Conservation (phyloP, 2,888 invertebrate genomes). For the Taenaris catops region DNA sequence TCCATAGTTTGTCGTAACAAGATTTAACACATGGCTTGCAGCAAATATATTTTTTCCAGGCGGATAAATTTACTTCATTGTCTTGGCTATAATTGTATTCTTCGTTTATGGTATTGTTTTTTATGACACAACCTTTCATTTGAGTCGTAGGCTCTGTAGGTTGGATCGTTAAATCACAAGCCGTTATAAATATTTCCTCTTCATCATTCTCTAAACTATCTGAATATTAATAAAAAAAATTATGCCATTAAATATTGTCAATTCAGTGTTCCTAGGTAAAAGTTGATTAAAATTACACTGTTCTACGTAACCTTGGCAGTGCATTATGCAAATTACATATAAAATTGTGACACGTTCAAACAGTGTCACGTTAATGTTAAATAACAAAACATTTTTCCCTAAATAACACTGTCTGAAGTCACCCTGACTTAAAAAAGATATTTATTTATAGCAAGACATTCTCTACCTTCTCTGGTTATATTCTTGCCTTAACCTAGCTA, state of each 20-base stretch:
- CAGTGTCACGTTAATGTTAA: constrained; percentile 52
- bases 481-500: no score
- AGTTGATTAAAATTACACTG: constrained; percentile 49
- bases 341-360: constrained; percentile 37
- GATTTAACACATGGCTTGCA: constrained; percentile 37
- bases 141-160: constrained; percentile 32
- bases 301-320: constrained; percentile 36
- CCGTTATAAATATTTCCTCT: constrained; percentile 49
- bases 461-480: constrained; percentile 49
- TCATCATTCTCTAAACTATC: constrained; percentile 40
- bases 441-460: background rate
- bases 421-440: background rate
- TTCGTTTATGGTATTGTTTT: constrained; percentile 34
- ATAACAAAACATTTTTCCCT: background rate
- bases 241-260: constrained; percentile 5
- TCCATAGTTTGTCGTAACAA: constrained; percentile 43
- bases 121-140: constrained; percentile 48
- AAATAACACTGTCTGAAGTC: constrained; percentile 23
- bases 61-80: constrained; percentile 23
- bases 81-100: constrained; percentile 25
- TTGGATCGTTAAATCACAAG: constrained; percentile 48
- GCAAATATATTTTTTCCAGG: constrained; percentile 46
- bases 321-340: constrained; percentile 41
- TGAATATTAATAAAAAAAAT: constrained; percentile 28
- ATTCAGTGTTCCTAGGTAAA: background rate